Evolutionary conservation across 2,888 invertebrate genomes (phyloP).

Genomic region (Anticlea derivata): DNA sequence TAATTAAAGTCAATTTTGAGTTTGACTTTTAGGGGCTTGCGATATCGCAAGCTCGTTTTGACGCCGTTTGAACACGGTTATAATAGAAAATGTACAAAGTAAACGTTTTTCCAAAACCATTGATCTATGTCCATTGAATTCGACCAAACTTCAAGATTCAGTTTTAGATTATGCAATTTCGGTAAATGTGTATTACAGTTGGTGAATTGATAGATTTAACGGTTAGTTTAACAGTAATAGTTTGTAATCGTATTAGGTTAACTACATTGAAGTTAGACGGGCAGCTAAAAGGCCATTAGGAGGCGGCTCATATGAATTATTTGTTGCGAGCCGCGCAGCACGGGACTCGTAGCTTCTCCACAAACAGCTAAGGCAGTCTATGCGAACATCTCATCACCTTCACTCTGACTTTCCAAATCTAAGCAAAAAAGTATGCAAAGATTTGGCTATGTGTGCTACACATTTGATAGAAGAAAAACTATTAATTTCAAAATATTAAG

Average conservation of each 20-base stretch:
- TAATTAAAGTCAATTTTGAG: too few relatives aligned
- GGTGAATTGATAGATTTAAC: slow-evolving; percentile 58
- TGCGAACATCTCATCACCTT: background rate
- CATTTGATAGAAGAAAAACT: too few relatives aligned
- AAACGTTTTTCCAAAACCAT: too few relatives aligned
- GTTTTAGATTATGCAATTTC: slow-evolving; percentile 24
- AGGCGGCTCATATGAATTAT: slow-evolving; percentile 78
- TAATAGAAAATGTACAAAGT: background rate
- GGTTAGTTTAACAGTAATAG: slow-evolving; percentile 64
- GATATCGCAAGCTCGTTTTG: too few relatives aligned
- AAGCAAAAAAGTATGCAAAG: too few relatives aligned
- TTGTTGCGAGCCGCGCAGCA: slow-evolving; percentile 52
- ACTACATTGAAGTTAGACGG: slow-evolving; percentile 75
- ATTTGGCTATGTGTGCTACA: too few relatives aligned
- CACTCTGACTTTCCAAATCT: background rate
- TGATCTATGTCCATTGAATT: too few relatives aligned
- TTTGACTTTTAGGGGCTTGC: too few relatives aligned
- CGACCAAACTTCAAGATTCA: background rate
- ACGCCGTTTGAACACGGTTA: too few relatives aligned
- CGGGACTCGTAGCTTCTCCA: slow-evolving; percentile 11
- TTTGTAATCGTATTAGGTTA: slow-evolving; percentile 63
- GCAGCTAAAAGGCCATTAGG: slow-evolving; percentile 79
- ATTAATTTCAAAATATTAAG: too few relatives aligned
- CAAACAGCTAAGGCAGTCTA: slow-evolving; percentile 1
- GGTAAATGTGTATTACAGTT: slow-evolving; percentile 20